These are phyloP conservation scores for Pedetes capensis DNA, from an alignment of 2,113 vertebrate species.

Conservation along the genomic window DNA sequence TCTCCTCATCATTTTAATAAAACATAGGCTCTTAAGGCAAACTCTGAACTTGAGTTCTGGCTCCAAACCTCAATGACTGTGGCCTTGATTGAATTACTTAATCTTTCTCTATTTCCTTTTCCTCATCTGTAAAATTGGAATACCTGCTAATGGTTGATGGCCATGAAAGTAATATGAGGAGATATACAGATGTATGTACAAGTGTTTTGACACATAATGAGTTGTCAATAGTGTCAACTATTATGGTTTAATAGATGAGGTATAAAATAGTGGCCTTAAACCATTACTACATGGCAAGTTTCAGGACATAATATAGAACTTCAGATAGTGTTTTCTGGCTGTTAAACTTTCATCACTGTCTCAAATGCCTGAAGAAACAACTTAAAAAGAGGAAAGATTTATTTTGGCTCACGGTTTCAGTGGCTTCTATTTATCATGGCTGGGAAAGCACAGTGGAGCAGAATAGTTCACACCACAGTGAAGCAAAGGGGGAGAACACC, in stretches of 20 bases:
- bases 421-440: background rate
- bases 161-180: background rate
- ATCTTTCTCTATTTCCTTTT: background rate
- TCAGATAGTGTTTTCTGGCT: background rate
- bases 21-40: background rate
- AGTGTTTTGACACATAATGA: background rate
- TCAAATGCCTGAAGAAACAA: background rate
- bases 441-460: background rate
- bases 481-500: background rate
- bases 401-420: background rate
- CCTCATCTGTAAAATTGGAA: background rate
- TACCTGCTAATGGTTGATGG: background rate
- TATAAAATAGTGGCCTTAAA: background rate
- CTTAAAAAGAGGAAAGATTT: background rate
- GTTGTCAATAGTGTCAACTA: background rate
- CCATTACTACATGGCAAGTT: background rate
- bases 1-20: background rate
- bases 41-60: background rate
- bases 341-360: background rate
- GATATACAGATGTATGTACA: background rate
- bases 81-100: background rate
- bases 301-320: background rate
- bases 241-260: background rate
- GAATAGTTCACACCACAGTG: background rate
- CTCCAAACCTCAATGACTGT: background rate